Percentiles rank a stretch among this genome's conserved stretches.
These are phyloP conservation scores for Hartigia nigra DNA, from an alignment of 2,888 invertebrate genomes.

Conservation along the genomic window DNA sequence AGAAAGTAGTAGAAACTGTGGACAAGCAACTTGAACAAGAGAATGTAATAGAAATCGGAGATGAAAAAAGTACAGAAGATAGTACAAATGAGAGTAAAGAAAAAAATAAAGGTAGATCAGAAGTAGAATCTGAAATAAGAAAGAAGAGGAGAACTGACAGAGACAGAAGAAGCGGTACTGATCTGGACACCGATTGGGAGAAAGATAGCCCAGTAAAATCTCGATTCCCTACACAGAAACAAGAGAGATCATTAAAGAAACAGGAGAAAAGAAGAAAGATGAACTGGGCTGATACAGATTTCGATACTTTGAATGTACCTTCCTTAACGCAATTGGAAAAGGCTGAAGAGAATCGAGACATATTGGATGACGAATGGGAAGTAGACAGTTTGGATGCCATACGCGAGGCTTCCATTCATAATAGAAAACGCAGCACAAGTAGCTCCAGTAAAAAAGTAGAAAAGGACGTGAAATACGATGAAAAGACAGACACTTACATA, in stretches of 20 bases:
- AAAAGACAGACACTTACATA: constrained; percentile 59
- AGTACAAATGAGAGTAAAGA: background rate
- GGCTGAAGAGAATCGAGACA: constrained; percentile 42
- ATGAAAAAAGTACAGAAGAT: background rate
- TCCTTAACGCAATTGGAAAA: constrained; percentile 57
- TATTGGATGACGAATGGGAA: constrained; percentile 60
- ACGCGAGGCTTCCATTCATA: constrained; percentile 30
- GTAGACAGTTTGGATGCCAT: constrained; percentile 59
- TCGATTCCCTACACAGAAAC: background rate
- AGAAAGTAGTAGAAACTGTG: background rate
- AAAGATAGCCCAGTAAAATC: constrained; percentile 24
- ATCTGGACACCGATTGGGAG: constrained; percentile 49
- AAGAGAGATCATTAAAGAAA: constrained; percentile 30
- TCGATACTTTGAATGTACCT: constrained; percentile 55
- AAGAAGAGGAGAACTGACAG: constrained; percentile 25
- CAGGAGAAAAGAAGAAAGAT: constrained; percentile 22
- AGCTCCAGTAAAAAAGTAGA: constrained; percentile 46
- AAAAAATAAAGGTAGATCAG: background rate
- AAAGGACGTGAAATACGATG: constrained; percentile 56
- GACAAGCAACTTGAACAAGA: constrained; percentile 2
- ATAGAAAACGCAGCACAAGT: constrained; percentile 18
- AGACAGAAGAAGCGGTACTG: constrained; percentile 28
- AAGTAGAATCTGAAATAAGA: background rate
- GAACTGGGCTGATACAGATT: constrained; percentile 56
- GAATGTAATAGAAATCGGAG: background rate